Percentiles rank a stretch among this genome's conserved stretches.
phyloP scores from a whole-genome alignment of 2,797 vertebrate genomes.

The Euthynnus affinis region DNA sequence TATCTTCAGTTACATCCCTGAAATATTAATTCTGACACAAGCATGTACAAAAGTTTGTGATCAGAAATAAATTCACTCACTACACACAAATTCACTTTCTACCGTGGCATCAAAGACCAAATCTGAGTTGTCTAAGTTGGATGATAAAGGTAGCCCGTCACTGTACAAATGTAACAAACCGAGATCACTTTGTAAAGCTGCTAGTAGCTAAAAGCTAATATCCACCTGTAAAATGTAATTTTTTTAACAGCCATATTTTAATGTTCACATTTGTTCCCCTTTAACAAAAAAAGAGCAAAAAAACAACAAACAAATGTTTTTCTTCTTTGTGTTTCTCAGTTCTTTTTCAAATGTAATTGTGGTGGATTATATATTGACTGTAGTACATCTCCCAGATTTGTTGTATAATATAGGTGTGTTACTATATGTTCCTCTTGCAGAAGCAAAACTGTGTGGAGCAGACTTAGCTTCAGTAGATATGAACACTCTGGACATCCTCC shows the following conservation, averaged over 20 bases:
- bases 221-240: not conserved
- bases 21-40: not conserved
- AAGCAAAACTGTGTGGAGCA: constrained; percentile 80
- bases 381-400: not conserved
- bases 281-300: too few relatives aligned
- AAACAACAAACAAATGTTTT: too few relatives aligned
- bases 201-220: not conserved
- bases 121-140: not conserved
- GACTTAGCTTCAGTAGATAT: constrained; percentile 83
- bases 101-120: too few relatives aligned
- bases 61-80: not conserved
- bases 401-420: not conserved
- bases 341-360: constrained; percentile 5
- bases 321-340: not conserved
- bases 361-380: not conserved
- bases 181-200: not conserved
- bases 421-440: constrained; percentile 68
- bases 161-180: not conserved
- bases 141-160: not conserved
- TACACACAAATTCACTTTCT: too few relatives aligned
- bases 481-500: constrained; percentile 80
- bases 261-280: not conserved
- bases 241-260: not conserved
- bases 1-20: too few relatives aligned
- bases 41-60: too few relatives aligned